phyloP scores from a whole-genome alignment of 2,797 vertebrate species.

The Corythornis leucogaster region DNA sequence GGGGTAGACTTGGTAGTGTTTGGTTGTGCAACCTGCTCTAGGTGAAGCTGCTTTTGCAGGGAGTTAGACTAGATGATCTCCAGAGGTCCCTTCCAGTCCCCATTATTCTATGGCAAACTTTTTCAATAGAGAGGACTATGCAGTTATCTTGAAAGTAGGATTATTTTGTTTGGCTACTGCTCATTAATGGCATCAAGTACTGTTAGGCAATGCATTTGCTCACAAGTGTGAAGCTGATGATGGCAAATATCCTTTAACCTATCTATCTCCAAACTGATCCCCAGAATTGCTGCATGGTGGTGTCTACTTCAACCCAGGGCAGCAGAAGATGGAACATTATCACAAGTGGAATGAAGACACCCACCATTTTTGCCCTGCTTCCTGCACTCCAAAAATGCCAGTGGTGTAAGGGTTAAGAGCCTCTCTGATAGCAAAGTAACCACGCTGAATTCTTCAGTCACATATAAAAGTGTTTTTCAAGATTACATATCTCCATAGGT shows the following conservation, averaged over 20 bases:
- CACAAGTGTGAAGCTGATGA: background rate
- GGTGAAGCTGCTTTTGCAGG: no score
- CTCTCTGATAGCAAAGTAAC: background rate
- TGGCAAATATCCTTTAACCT: background rate
- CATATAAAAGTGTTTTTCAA: slow-evolving; percentile 51
- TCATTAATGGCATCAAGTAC: background rate
- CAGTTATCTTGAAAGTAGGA: background rate
- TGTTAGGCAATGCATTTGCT: background rate
- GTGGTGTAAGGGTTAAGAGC: slow-evolving; percentile 39
- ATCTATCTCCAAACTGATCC: background rate
- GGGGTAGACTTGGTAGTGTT: no score
- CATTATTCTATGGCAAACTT: background rate
- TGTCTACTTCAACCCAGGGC: background rate
- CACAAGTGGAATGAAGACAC: background rate
- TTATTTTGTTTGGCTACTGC: background rate
- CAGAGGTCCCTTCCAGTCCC: no score
- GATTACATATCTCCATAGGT: slow-evolving; percentile 55
- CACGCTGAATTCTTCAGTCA: slow-evolving; percentile 15
- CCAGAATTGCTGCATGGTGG: background rate
- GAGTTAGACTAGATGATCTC: no score
- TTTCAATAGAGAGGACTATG: background rate
- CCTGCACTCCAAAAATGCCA: background rate
- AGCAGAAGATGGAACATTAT: background rate
- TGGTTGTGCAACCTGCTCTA: no score
- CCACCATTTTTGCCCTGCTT: background rate